These are phyloP conservation scores for Anas platyrhynchos DNA, from an alignment of 2,113 vertebrate genomes.

Conservation along the genomic window DNA sequence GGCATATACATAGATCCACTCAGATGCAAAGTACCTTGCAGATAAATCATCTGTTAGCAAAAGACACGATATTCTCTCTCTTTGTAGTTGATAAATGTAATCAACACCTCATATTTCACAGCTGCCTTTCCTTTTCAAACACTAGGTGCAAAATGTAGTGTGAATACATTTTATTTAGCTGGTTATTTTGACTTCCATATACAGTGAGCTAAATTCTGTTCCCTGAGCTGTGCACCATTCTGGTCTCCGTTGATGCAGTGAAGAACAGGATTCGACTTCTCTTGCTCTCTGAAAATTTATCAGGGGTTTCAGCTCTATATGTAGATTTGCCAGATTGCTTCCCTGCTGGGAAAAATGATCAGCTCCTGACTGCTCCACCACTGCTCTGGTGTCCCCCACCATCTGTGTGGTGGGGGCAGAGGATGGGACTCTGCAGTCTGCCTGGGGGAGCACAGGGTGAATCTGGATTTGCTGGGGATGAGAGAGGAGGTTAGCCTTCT, in stretches of 20 bases:
- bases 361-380: neutral
- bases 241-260: neutral
- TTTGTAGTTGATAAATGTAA: neutral
- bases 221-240: rapidly evolving
- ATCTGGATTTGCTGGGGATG: neutral
- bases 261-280: neutral
- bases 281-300: neutral
- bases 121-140: neutral
- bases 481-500: neutral
- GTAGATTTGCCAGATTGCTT: neutral
- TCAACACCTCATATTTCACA: neutral
- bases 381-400: neutral
- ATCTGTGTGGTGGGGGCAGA: neutral
- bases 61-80: neutral
- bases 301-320: neutral
- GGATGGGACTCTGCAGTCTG: rapidly evolving
- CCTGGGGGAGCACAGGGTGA: neutral
- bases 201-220: neutral
- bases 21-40: neutral
- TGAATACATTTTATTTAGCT: neutral
- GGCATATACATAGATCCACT: neutral
- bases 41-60: neutral
- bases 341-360: neutral
- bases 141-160: neutral
- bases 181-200: neutral